Conservation (phyloP, 2,888 invertebrate genomes). For the Folsomia candida region DNA sequence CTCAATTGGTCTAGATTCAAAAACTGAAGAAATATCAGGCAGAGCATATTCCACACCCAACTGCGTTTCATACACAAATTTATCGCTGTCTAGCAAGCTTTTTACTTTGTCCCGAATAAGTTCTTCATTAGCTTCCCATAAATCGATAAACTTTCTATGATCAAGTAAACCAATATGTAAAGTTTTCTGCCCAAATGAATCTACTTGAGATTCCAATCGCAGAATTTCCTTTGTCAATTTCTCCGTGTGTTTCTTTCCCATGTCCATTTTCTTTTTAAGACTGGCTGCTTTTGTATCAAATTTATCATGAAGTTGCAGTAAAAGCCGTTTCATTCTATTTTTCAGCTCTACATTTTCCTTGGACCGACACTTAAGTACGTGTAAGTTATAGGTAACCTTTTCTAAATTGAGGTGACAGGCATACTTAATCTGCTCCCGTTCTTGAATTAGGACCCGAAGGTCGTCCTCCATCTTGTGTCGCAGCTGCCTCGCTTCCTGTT, state of each 20-base stretch:
- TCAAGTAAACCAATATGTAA: constrained; percentile 33
- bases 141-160: constrained; percentile 45
- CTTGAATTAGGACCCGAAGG: constrained; percentile 63
- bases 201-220: constrained; percentile 28
- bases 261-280: constrained; percentile 25
- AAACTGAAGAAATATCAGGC: constrained; percentile 19
- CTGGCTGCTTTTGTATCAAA: constrained; percentile 28
- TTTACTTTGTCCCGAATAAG: constrained; percentile 36
- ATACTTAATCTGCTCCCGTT: constrained; percentile 74
- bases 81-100: constrained; percentile 39
- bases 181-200: constrained; percentile 32
- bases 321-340: constrained; percentile 46
- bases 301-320: constrained; percentile 41
- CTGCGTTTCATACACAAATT: constrained; percentile 44
- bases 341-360: constrained; percentile 79
- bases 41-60: constrained; percentile 30
- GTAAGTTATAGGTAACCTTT: constrained; percentile 87
- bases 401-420: constrained; percentile 80
- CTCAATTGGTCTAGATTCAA: constrained; percentile 38
- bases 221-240: constrained; percentile 38
- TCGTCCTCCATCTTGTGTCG: constrained; percentile 55
- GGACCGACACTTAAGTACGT: constrained; percentile 79
- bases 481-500: constrained; percentile 62
- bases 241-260: constrained; percentile 31
- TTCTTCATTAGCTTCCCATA: constrained; percentile 45